Base-by-base conservation (phyloP, 2,113 vertebrate genomes). In the Pelvicachromis taeniatus region DNA sequence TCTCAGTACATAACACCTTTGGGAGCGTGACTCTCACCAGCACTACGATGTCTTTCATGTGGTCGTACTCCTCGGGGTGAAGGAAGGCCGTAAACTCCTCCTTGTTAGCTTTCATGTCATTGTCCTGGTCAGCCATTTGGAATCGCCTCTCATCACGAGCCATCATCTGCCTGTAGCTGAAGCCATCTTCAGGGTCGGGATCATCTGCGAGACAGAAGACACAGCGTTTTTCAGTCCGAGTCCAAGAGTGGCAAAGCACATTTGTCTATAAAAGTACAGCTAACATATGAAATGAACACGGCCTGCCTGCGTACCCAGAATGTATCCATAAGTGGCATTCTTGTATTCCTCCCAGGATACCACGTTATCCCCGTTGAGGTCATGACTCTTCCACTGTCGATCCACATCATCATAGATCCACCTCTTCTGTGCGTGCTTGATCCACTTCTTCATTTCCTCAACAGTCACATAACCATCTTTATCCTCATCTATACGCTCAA, bases 151-250 rank as follows among this genome's bases (percentile, higher is more conserved):
- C 98, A 8, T 99, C 99, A 48, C 98, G 96, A 89, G 95, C 89
- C 98, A 99, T 98, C 98, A 99, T 99, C 88, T 99, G 98, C 14
- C 97, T 98, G 89, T 99, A 99, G 93, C 98, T 99, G 89, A 98
- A 98, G 17, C 97, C 97, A 42, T 99, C 98, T 2, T 99, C 98
- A 0, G 98, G 97, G 78, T 99, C 98, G 0, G 97, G 96, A 35
- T 99, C 98, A 29, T 99, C 99, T 99, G 94, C 21, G 82, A 65
- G 56, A 48, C 40, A 85, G 16, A 81, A 40, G n/a, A 59, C n/a
- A 82, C 4, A 40, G 35, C 17, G 80, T 87, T 61, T 48, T 80
- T n/a, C 12, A 35, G 6, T 6, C 53, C 45, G 33, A 50, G 7
- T 3, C 9, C 21, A 79, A 17, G n/a, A 63, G 31, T 33, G 8